Conservation (phyloP, 2,888 invertebrate genomes). For the Eubasilissa splendida region DNA sequence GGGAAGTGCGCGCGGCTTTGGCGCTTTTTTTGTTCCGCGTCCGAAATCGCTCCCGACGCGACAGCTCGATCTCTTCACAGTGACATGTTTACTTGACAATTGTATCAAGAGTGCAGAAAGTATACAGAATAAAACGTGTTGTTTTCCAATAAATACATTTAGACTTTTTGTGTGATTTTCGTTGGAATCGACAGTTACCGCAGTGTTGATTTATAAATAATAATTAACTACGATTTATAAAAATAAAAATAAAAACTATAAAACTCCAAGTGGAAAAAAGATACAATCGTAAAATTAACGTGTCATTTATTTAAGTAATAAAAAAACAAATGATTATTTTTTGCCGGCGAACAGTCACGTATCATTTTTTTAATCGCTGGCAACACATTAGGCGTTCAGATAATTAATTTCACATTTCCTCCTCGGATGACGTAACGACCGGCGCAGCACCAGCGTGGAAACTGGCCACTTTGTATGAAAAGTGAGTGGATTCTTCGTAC, state of each 20-base stretch:
- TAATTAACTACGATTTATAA: too few species aligned
- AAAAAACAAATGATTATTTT: background rate
- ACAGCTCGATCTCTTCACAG: background rate
- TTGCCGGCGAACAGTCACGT: background rate
- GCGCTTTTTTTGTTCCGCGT: constrained; percentile 14
- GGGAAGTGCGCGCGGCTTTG: constrained; percentile 31
- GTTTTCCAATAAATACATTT: background rate
- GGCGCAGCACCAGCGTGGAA: constrained; percentile 17
- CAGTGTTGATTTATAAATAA: too few species aligned
- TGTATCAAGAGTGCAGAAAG: background rate
- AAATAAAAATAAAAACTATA: too few species aligned
- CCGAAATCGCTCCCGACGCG: constrained; percentile 24
- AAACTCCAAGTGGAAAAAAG: background rate
- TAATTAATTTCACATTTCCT: constrained; percentile 34
- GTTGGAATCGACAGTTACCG: too few species aligned
- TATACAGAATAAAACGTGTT: background rate
- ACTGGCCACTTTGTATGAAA: constrained; percentile 55
- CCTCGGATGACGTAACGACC: constrained; percentile 19
- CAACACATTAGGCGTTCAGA: constrained; percentile 19
- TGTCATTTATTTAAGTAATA: background rate
- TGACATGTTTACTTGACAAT: constrained; percentile 5
- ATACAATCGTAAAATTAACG: background rate
- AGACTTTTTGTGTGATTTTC: background rate
- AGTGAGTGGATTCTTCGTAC: constrained; percentile 56
- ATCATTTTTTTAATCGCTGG: constrained; percentile 27